Evolutionary conservation across 2,888 invertebrate genomes (phyloP).

Genomic region (Apodemia zela): DNA sequence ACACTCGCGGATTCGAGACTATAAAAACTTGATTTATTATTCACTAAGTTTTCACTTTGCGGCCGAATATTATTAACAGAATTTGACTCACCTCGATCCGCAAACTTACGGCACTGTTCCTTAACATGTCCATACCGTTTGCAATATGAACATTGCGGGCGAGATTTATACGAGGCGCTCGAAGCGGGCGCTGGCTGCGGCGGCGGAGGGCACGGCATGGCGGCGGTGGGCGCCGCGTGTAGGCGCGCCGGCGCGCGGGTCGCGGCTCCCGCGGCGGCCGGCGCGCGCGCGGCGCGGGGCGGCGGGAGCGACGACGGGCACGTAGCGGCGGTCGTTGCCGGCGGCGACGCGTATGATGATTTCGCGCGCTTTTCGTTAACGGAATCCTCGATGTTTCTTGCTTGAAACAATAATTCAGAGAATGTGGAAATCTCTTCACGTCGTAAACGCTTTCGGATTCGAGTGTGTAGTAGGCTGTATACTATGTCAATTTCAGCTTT

Average conservation of each 20-base stretch:
- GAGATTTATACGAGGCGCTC: too few species aligned
- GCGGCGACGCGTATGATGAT: neutral
- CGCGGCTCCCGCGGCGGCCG: too few species aligned
- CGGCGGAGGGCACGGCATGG: too few species aligned
- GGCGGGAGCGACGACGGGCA: too few species aligned
- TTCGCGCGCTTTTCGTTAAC: neutral
- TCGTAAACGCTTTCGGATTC: slow-evolving; percentile 3
- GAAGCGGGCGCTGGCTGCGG: too few species aligned
- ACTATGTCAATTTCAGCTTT: neutral
- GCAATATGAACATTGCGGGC: neutral
- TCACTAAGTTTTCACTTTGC: slow-evolving; percentile 4
- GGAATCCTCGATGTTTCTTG: slow-evolving; percentile 6
- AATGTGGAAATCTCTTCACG: neutral
- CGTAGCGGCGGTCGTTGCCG: too few species aligned
- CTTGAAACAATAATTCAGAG: neutral
- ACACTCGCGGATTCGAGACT: slow-evolving; percentile 11
- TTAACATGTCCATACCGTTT: slow-evolving; percentile 2
- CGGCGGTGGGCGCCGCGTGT: too few species aligned
- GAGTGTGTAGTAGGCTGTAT: neutral
- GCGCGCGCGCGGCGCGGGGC: too few species aligned
- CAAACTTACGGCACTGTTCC: slow-evolving; percentile 7
- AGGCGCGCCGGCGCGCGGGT: too few species aligned
- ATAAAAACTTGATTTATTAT: slow-evolving; percentile 1
- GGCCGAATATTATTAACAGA: neutral
- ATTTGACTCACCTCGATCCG: too few species aligned